phyloP scores from a whole-genome alignment of 2,113 vertebrate genomes.

The Hypocryptadius cinnamomeus region DNA sequence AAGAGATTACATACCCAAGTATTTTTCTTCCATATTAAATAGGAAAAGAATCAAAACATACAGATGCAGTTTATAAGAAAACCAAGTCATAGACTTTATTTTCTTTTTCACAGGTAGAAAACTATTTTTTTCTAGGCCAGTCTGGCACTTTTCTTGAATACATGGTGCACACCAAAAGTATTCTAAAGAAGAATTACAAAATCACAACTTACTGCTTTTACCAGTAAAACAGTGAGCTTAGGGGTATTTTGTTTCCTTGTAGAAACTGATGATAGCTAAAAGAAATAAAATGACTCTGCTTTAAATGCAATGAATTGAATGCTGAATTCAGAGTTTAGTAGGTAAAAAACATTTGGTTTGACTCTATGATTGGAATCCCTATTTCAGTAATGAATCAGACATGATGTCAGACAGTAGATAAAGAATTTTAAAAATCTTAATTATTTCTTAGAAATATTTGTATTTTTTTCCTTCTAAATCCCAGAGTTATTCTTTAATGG shows the following conservation, averaged over 20 bases:
- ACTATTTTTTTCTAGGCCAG: neutral
- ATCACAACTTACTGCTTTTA: neutral
- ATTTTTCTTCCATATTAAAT: neutral
- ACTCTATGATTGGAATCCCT: neutral
- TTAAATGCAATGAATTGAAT: neutral
- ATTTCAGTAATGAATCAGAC: neutral
- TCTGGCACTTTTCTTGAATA: neutral
- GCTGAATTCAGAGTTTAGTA: neutral
- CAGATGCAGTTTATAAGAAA: neutral
- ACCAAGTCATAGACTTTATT: neutral
- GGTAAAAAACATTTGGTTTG: neutral
- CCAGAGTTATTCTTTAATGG: neutral
- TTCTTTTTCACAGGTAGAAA: neutral
- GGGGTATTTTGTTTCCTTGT: neutral
- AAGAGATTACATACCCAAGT: neutral
- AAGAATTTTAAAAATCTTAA: neutral
- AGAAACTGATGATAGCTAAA: neutral
- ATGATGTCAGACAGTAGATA: neutral
- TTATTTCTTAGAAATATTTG: neutral
- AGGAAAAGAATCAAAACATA: neutral
- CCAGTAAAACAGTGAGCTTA: neutral
- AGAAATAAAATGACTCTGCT: neutral
- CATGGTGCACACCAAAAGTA: neutral
- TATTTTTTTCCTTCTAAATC: neutral
- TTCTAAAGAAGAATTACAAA: neutral